Percentiles rank a stretch among this genome's conserved stretches.
Conservation (phyloP, 1,140 invertebrate species). For the Triops cancriformis region DNA sequence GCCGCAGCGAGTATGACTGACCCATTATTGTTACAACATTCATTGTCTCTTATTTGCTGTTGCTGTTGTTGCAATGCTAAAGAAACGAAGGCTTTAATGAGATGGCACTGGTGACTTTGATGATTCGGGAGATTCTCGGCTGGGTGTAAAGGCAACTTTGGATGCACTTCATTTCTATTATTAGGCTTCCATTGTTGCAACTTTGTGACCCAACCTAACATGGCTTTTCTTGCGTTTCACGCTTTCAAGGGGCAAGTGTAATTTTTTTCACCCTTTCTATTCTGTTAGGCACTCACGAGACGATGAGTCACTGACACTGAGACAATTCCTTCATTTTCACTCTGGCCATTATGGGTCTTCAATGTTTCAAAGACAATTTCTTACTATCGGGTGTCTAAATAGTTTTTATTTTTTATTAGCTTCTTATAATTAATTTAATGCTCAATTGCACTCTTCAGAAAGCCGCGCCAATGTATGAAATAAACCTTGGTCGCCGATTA, state of each 20-base stretch:
- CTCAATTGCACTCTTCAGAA: too few relatives aligned
- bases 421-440: too few relatives aligned
- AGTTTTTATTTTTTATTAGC: too few relatives aligned
- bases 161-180: neutral
- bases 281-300: neutral
- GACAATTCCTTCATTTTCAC: too few relatives aligned
- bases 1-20: neutral
- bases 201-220: neutral
- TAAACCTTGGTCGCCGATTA: too few relatives aligned
- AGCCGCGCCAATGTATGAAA: too few relatives aligned
- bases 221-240: neutral
- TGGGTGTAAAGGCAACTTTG: neutral
- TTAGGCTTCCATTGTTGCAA: slow-evolving; percentile 4
- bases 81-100: neutral
- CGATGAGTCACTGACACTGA: neutral
- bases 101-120: neutral
- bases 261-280: neutral
- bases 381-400: too few relatives aligned
- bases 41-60: neutral
- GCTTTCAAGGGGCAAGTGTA: neutral
- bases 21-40: neutral
- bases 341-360: too few relatives aligned
- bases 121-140: neutral
- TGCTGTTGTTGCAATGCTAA: neutral
- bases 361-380: too few relatives aligned